These are phyloP conservation scores for Mongoloraphidia duomilia DNA, from an alignment of 2,888 invertebrate species.

Conservation along the genomic window DNA sequence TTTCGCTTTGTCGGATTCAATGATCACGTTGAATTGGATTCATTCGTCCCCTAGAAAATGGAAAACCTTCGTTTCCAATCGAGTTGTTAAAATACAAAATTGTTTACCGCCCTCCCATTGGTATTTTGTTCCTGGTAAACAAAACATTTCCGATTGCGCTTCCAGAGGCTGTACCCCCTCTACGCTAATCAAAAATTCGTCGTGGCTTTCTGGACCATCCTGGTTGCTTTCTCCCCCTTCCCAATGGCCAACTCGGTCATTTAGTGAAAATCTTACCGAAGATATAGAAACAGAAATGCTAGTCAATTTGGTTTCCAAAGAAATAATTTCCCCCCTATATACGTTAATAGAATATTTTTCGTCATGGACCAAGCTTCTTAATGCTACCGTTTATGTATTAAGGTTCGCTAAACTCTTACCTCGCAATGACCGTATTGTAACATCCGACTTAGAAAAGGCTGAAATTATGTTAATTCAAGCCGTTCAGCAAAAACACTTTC, in stretches of 20 bases:
- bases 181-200: neutral
- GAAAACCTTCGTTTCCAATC: neutral
- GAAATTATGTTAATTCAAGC: neutral
- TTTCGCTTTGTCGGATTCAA: neutral
- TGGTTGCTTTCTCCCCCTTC: neutral
- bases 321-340: too few species aligned
- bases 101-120: neutral
- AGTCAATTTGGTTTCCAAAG: too few species aligned
- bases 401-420: too few species aligned
- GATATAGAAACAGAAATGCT: too few species aligned
- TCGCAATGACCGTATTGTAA: too few species aligned
- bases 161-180: neutral
- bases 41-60: neutral
- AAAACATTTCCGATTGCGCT: conserved; percentile 1
- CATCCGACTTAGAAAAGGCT: too few species aligned
- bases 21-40: neutral
- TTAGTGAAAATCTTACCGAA: too few species aligned
- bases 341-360: too few species aligned
- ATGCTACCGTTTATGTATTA: too few species aligned
- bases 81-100: neutral
- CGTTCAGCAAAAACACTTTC: neutral
- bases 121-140: neutral
- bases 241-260: neutral
- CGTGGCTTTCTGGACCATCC: conserved; percentile 3
- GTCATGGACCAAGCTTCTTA: too few species aligned